A percentile compares a stretch with the other conserved stretches of the same genome.
These are phyloP conservation scores for Atethmia centrago DNA, from an alignment of 2,888 invertebrate species.

Conservation along the genomic window DNA sequence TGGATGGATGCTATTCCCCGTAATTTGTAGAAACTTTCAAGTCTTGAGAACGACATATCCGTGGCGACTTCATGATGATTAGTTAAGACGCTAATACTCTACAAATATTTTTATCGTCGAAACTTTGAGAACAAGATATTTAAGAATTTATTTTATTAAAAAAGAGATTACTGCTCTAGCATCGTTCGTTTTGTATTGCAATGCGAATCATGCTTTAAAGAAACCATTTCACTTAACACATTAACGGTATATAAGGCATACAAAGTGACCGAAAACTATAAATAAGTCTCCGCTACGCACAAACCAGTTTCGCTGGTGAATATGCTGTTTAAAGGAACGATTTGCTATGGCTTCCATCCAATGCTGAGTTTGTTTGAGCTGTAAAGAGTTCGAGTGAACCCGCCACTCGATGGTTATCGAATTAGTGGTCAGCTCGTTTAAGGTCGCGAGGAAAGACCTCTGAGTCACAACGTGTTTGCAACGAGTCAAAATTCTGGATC, in stretches of 20 bases:
- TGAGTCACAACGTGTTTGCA: slow-evolving; percentile 63
- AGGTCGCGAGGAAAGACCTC: slow-evolving; percentile 54
- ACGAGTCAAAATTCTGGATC: slow-evolving; percentile 56
- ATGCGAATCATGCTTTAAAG: slow-evolving; percentile 25
- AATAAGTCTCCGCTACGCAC: slow-evolving; percentile 58
- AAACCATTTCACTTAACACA: slow-evolving; percentile 41
- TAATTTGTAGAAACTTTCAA: slow-evolving; percentile 12
- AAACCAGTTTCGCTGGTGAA: slow-evolving; percentile 62
- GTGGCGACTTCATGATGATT: not conserved
- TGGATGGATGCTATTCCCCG: not conserved
- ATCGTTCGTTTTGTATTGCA: slow-evolving; percentile 8
- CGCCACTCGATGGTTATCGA: slow-evolving; percentile 18
- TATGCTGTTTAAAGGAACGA: slow-evolving; percentile 6
- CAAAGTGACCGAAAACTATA: slow-evolving; percentile 60
- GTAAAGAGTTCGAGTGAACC: not conserved
- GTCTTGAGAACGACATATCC: not conserved
- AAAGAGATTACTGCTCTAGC: not conserved
- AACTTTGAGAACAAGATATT: not conserved
- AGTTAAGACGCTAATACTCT: not conserved
- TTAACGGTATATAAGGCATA: slow-evolving; percentile 61
- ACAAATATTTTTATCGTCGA: not conserved
- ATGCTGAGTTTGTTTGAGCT: slow-evolving; percentile 23
- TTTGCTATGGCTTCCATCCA: slow-evolving; percentile 42
- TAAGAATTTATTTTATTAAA: not conserved
- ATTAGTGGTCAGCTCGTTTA: slow-evolving; percentile 7